Evolutionary conservation across 1,140 invertebrate genomes (phyloP).

Genomic region (Heliconius himera): DNA sequence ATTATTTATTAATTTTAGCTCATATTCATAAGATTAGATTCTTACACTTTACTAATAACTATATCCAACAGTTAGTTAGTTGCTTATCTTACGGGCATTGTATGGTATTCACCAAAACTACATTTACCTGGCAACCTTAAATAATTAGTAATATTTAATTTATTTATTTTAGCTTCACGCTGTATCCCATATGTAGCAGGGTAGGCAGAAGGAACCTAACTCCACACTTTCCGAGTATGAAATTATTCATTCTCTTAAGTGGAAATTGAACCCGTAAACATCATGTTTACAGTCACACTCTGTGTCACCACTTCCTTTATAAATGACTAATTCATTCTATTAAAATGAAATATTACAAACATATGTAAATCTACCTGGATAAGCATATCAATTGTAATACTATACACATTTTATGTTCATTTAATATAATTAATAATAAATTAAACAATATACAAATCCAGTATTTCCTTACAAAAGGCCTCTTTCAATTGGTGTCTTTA

Average conservation of each 20-base stretch:
- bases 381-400: conserved; percentile 29
- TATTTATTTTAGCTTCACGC: too few relatives aligned
- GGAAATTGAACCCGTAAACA: too few relatives aligned
- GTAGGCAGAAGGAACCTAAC: too few relatives aligned
- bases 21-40: conserved; percentile 79
- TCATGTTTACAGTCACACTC: too few relatives aligned
- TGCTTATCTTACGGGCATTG: conserved; percentile 21
- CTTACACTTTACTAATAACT: conserved; percentile 44
- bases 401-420: not conserved
- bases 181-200: too few relatives aligned
- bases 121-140: conserved; percentile 25
- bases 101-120: conserved; percentile 16
- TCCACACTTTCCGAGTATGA: too few relatives aligned
- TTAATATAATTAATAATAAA: conserved; percentile 27
- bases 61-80: conserved; percentile 17
- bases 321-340: not conserved
- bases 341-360: conserved; percentile 19
- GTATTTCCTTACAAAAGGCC: conserved; percentile 58
- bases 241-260: too few relatives aligned
- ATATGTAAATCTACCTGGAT: conserved; percentile 20
- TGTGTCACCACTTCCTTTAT: not conserved
- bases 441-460: conserved; percentile 44
- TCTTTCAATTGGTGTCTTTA: conserved; percentile 64
- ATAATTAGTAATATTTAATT: not conserved
- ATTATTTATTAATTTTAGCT: conserved; percentile 59